Conservation (phyloP, 2,888 invertebrate genomes). For the Eucriotettix oculatus region DNA sequence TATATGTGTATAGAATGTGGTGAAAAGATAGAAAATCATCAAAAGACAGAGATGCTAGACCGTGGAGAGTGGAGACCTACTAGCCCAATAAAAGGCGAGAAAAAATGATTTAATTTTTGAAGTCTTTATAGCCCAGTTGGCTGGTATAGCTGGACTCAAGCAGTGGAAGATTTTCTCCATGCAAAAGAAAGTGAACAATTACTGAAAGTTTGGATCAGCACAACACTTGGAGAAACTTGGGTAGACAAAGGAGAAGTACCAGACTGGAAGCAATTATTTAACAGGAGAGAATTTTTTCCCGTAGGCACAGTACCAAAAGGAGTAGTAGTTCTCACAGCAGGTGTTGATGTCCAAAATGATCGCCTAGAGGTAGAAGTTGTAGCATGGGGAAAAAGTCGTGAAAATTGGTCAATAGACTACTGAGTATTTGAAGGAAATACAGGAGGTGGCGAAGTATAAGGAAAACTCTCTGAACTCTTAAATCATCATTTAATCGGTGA, state of each 20-base stretch:
- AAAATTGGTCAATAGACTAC: background rate
- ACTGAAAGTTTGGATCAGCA: background rate
- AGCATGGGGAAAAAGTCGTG: background rate
- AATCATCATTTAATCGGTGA: background rate
- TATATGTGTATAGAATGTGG: background rate
- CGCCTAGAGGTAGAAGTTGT: background rate
- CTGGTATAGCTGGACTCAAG: background rate
- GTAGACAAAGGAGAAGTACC: background rate
- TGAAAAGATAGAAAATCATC: background rate
- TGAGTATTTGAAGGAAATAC: background rate
- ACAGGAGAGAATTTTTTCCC: background rate
- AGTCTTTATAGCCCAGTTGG: background rate
- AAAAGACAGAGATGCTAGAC: background rate
- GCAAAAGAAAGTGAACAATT: slow-evolving; percentile 1
- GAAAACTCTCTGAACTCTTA: background rate
- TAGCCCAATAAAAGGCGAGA: background rate
- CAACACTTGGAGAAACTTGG: background rate
- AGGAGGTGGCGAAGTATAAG: background rate
- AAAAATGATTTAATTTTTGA: background rate
- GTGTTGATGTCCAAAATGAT: background rate
- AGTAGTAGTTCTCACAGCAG: background rate
- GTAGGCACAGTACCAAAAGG: background rate
- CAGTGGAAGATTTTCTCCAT: background rate
- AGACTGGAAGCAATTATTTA: background rate
- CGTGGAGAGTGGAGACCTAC: background rate